Base-by-base conservation (phyloP, 1,140 invertebrate species). In the Cyrtorhinus lividipennis region DNA sequence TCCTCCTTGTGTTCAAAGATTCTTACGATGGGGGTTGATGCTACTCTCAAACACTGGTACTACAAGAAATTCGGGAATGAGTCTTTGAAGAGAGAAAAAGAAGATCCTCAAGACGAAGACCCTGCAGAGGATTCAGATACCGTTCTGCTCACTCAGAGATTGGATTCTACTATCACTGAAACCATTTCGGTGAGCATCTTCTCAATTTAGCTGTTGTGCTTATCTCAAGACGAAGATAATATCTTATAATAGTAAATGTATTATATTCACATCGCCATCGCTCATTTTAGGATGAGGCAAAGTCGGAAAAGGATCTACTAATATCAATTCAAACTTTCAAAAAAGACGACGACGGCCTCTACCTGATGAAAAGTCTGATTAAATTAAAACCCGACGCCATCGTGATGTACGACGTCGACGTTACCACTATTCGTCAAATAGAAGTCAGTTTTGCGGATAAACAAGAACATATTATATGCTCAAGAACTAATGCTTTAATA, bases 401-500 rank as follows among this genome's bases (percentile, higher is more conserved):
- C 0, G 80, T 98, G 62, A 80, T 98, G 74, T 98, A 97, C 74
- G 90, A 95, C 72, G 82, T 83, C 57, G 88, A 96, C 73, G 82
- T 97, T 62, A 80, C 84, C 3, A 84, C 89, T 59, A 85, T 97
- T 1, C 76, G 93, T 30, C 90, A 94, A 76, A 79, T 97, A 27
- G 93, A 97, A 76, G 80, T 93, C 68, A 65, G 20, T 44, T 65
- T n/a, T n/a, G n/a, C n/a, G n/a, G n/a, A n/a, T n/a, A n/a, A n/a
- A n/a, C n/a, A n/a, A n/a, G n/a, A 57, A 24, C 24, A 8, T 63
- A 25, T 62, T 63, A 15, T 62, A 22, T 60, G 24, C 8, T 24
- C n/a, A n/a, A n/a, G n/a, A n/a, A n/a, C n/a, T n/a, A n/a, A n/a
- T n/a, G n/a, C n/a, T 20, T 15, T 56, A n/a, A 12, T 15, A 2